Evolutionary conservation across 2,888 invertebrate genomes (phyloP).

Genomic region (Pachydiplax longipennis): DNA sequence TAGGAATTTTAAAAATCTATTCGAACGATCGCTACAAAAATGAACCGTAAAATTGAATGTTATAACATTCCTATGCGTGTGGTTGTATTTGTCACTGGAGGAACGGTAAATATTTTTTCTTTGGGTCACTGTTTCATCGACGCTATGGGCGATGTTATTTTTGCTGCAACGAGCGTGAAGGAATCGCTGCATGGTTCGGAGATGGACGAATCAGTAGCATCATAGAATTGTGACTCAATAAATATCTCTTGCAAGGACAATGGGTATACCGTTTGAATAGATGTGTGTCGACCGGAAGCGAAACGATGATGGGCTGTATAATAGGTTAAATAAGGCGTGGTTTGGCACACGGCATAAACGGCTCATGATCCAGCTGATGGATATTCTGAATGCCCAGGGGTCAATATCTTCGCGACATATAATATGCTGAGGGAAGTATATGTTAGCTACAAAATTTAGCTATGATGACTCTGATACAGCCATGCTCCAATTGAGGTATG

Average conservation of each 20-base stretch:
- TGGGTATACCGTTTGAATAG: not conserved
- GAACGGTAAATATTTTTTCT: not conserved
- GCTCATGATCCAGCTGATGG: not conserved
- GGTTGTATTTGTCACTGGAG: not conserved
- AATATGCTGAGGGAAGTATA: no score
- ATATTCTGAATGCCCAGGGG: no score
- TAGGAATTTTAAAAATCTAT: no score
- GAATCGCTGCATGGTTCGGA: not conserved
- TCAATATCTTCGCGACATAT: no score
- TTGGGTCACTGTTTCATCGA: not conserved
- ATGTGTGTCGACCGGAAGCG: conserved; percentile 34
- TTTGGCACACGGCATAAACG: not conserved
- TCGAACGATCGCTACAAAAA: no score
- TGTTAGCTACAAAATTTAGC: no score
- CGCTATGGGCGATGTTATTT: not conserved
- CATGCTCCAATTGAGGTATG: no score
- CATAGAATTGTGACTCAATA: not conserved
- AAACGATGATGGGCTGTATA: not conserved
- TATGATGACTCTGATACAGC: no score
- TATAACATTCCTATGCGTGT: not conserved
- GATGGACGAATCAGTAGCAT: not conserved
- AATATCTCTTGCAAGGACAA: not conserved
- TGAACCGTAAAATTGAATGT: no score
- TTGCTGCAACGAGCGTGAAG: not conserved
- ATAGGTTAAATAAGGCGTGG: not conserved